Percentiles rank a stretch among this genome's conserved stretches.
phyloP scores from a whole-genome alignment of 1,140 invertebrate species.

The Sarcophaga bullata region DNA sequence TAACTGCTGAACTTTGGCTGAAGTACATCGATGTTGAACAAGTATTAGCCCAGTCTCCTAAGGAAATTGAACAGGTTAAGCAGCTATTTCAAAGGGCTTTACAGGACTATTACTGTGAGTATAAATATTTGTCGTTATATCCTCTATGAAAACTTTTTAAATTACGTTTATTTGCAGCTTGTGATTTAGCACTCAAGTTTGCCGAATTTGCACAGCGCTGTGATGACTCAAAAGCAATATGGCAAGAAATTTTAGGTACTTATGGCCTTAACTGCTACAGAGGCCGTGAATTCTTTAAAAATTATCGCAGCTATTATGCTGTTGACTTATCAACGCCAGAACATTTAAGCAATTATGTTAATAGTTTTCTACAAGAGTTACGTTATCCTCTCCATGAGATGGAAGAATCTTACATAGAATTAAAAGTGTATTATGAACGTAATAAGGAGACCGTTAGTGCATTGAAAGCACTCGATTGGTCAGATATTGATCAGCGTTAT shows the following conservation, averaged over 20 bases:
- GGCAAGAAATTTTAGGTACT: conserved; percentile 47
- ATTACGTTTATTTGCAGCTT: conserved; percentile 32
- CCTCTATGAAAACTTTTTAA: not conserved
- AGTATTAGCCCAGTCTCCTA: conserved; percentile 42
- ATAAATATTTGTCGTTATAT: not conserved
- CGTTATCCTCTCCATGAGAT: conserved; percentile 63
- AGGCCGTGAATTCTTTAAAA: conserved; percentile 46
- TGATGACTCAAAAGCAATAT: conserved; percentile 40
- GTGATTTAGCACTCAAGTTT: conserved; percentile 45
- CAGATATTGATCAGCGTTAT: conserved; percentile 46
- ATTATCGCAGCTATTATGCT: conserved; percentile 42
- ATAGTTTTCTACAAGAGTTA: conserved; percentile 57
- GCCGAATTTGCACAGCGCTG: conserved; percentile 41
- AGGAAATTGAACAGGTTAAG: conserved; percentile 44
- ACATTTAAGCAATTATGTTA: conserved; percentile 44
- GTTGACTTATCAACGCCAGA: conserved; percentile 44
- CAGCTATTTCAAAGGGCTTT: conserved; percentile 46
- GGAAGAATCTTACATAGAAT: conserved; percentile 65
- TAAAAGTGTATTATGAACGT: conserved; percentile 55
- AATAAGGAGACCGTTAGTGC: conserved; percentile 35
- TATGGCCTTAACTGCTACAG: conserved; percentile 46
- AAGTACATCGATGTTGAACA: conserved; percentile 45
- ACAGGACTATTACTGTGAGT: conserved; percentile 49
- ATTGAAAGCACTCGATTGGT: conserved; percentile 41
- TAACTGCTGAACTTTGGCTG: conserved; percentile 48